Evolutionary conservation across 1,140 invertebrate species (phyloP).

Genomic region (Cydia fagiglandana): DNA sequence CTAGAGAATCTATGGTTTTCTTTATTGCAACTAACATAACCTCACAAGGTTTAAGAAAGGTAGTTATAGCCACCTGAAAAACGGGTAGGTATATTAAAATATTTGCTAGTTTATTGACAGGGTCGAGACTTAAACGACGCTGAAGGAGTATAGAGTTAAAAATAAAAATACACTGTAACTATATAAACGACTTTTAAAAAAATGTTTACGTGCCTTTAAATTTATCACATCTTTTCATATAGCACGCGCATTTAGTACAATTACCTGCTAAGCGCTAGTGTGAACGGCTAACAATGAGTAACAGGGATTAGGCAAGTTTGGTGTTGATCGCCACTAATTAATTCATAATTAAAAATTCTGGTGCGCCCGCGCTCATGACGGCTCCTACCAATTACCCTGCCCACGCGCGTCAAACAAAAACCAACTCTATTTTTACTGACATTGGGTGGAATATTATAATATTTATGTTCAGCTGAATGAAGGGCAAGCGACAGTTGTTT

Average conservation of each 20-base stretch:
- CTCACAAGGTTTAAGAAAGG: no score
- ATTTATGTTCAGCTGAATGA: slow-evolving; percentile 57
- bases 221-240: neutral
- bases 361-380: slow-evolving; percentile 69
- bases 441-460: slow-evolving; percentile 53
- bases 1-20: neutral
- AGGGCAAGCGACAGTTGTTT: slow-evolving; percentile 78
- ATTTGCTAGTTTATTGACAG: no score
- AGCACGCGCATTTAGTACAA: neutral
- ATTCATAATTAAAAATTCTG: slow-evolving; percentile 79
- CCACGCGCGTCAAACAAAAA: slow-evolving; percentile 49
- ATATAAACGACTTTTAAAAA: neutral
- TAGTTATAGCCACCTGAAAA: no score
- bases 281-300: slow-evolving; percentile 45
- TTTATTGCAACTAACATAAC: no score
- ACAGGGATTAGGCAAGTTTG: slow-evolving; percentile 67
- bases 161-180: no score
- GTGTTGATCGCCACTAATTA: slow-evolving; percentile 75
- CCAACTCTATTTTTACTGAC: slow-evolving; percentile 50
- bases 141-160: neutral
- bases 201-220: neutral
- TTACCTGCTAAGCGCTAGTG: slow-evolving; percentile 33
- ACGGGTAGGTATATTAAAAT: no score
- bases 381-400: slow-evolving; percentile 68
- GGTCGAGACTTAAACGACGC: no score